Base-by-base conservation (phyloP, 1,140 invertebrate genomes). In the Eupristina koningsbergeri region DNA sequence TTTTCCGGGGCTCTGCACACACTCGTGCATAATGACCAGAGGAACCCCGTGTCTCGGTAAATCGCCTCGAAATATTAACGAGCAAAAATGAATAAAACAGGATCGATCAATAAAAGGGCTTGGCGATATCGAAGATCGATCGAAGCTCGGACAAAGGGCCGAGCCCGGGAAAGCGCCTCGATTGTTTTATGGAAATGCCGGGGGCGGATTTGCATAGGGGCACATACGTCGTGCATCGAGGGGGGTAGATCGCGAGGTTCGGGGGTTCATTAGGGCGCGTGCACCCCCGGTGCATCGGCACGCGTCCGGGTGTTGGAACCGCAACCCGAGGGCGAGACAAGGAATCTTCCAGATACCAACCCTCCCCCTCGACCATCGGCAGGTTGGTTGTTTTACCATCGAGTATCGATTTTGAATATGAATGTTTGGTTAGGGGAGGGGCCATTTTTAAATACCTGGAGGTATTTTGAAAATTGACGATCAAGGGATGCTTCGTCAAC, bases 111-210 rank as follows among this genome's bases (percentile, higher is more conserved):
- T n/a, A n/a, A n/a, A n/a, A n/a, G 19, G 7, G 17, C 15, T 53
- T 2, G 50, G 53, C 26, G 5, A 26, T 58, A 36, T 34, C 64
- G 15, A 5, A 3, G 17, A 19, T 36, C 31, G 64, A 34, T 67
- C 64, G 26, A 3, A 3, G 41, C 6, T 45, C 6, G 41, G 41
- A 5, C 41, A 11, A 45, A 7, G 41, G 26, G 53, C 19, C 53
- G 53, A 58, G 53, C 58, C 26, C 58, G 69, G 26, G 50, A 86
- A 85, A 79, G 78, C 53, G 36, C 77, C 77, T 84, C 84, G 86
- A 84, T 85, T 84, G 84, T 87, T 87, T 88, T 85, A 86, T 86
- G 87, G 86, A 86, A 87, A 88, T 88, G 41, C 34, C 31, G n/a
- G 34, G 58, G 22, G 84, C 81, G 79, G 73, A 77, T 86, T 86